Evolutionary conservation across 2,113 vertebrate species (phyloP).

Genomic region (Pterocles gutturalis): DNA sequence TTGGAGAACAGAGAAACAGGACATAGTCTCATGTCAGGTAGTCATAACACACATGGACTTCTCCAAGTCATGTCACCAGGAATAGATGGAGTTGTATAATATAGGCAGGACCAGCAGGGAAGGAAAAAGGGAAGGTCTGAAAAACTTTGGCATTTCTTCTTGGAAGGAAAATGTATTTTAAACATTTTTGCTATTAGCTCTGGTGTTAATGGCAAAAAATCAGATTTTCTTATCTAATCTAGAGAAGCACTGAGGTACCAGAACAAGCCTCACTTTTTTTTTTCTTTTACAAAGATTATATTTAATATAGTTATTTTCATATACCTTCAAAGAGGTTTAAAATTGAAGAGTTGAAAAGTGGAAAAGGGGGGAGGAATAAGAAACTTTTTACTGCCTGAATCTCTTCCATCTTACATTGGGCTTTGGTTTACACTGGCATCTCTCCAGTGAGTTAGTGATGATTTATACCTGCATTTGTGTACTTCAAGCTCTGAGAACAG

Average conservation of each 20-base stretch:
- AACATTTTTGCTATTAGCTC: background rate
- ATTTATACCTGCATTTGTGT: constrained; percentile 44
- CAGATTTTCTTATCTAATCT: background rate
- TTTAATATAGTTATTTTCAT: background rate
- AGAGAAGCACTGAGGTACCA: background rate
- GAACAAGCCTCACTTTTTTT: background rate
- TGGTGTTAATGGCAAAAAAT: background rate
- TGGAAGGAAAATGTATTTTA: background rate
- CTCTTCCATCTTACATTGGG: background rate
- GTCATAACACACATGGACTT: background rate
- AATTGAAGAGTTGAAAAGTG: background rate
- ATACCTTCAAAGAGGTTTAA: background rate
- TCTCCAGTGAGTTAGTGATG: constrained; percentile 5
- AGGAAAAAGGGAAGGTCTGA: background rate
- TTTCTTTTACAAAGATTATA: background rate
- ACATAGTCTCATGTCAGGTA: background rate
- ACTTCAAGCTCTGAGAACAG: background rate
- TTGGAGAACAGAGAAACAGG: background rate
- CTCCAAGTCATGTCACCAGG: background rate
- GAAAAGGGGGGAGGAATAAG: background rate
- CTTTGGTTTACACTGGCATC: constrained; percentile 20
- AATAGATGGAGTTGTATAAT: background rate
- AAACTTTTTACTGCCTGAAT: background rate
- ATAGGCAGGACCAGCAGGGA: background rate
- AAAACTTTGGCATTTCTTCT: background rate